phyloP scores from a whole-genome alignment of 2,888 invertebrate genomes.

The Branchellion lobata region DNA sequence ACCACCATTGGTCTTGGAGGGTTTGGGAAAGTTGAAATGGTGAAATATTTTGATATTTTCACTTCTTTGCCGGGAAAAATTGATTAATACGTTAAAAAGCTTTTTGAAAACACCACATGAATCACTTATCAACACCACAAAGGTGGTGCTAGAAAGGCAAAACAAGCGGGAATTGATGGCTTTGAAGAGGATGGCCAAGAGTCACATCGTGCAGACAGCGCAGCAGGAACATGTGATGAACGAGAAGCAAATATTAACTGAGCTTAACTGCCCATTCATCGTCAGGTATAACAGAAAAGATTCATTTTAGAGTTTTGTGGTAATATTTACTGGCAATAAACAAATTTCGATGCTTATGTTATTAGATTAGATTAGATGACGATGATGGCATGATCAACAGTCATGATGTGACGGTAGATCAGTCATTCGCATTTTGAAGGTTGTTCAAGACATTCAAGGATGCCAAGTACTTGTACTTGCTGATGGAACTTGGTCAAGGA shows the following conservation, averaged over 20 bases:
- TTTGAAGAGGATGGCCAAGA: conserved; percentile 96
- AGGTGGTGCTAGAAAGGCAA: conserved; percentile 21
- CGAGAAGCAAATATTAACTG: conserved; percentile 94
- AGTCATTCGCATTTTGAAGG: conserved; percentile 16
- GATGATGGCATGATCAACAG: no score
- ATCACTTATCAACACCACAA: not conserved
- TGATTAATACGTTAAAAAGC: no score
- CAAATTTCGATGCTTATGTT: no score
- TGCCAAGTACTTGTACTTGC: conserved; percentile 35
- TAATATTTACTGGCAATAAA: not conserved
- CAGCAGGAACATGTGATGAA: conserved; percentile 99
- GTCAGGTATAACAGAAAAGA: conserved; percentile 66
- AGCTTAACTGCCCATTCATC: conserved; percentile 90
- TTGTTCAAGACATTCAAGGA: conserved; percentile 41
- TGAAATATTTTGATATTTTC: conserved; percentile 51
- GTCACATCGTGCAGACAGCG: conserved; percentile 90
- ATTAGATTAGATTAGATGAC: no score
- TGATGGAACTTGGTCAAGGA: conserved; percentile 37
- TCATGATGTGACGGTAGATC: no score
- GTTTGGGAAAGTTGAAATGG: conserved; percentile 94
- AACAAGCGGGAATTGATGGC: conserved; percentile 64
- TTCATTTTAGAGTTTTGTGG: not conserved
- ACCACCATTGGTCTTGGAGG: conserved; percentile 97
- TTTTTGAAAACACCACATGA: no score
- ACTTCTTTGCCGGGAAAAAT: no score